Evolutionary conservation across 2,113 vertebrate species (phyloP).

Genomic region (Pandion haliaetus): DNA sequence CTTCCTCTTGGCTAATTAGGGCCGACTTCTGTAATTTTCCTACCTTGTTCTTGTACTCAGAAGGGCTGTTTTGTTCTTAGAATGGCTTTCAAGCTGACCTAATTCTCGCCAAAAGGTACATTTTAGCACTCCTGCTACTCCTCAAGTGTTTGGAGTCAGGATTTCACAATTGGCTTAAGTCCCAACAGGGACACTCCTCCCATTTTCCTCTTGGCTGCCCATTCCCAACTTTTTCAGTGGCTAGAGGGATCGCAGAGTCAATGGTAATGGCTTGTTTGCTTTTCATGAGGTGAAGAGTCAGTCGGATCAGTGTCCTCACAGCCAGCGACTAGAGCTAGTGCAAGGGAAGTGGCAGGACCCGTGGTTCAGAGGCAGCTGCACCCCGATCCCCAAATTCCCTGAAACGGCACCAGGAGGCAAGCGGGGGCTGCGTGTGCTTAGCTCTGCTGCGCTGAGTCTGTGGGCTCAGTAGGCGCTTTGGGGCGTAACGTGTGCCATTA

Average conservation of each 20-base stretch:
- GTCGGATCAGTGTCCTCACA: background rate
- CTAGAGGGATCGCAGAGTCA: accelerated
- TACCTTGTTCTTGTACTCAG: background rate
- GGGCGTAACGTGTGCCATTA: accelerated
- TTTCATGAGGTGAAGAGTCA: background rate
- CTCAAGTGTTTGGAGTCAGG: background rate
- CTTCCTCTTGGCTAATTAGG: background rate
- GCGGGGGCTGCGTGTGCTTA: background rate
- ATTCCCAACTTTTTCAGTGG: background rate
- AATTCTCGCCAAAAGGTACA: constrained; percentile 8
- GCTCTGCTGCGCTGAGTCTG: accelerated
- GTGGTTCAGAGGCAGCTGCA: background rate
- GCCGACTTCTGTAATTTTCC: background rate
- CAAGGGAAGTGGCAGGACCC: background rate
- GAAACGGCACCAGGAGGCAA: background rate
- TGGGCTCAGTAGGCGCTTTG: background rate
- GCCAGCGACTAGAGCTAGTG: background rate
- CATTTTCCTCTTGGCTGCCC: background rate
- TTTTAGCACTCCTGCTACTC: background rate
- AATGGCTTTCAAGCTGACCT: background rate
- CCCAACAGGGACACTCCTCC: background rate
- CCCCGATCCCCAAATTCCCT: background rate
- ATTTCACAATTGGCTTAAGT: background rate
- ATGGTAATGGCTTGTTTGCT: background rate
- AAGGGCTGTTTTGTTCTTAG: background rate